Base-by-base conservation (phyloP, 2,888 invertebrate species). In the Drosophila macrospina region DNA sequence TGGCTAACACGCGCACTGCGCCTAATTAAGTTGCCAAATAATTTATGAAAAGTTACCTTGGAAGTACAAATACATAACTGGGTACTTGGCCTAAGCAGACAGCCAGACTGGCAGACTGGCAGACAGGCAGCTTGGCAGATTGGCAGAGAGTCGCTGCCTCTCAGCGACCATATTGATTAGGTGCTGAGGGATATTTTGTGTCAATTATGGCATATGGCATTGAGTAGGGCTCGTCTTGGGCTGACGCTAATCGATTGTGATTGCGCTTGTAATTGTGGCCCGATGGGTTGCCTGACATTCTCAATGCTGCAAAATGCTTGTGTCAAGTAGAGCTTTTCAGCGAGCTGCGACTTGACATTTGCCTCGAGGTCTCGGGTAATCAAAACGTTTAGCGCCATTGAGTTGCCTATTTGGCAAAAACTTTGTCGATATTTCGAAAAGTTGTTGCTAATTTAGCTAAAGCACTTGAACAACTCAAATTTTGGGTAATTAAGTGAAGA, bases 401-500 rank as follows among this genome's bases (percentile, higher is more conserved):
- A 69, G 78, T 61, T 64, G 54, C 67, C 48, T 62, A 52, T 52
- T 52, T 42, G 47, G 24, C 7, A 41, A n/a, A 76, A 85, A 87
- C 47, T 83, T 47, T 70, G 81, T 74, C 89, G 88, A 88, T 87
- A 81, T 89, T 87, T 89, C n/a, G 74, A 78, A 89, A 88, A 84
- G 85, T 89, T 85, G 67, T 61, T 68, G 68, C 67, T 73, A 82
- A 89, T 85, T 88, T 79, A 42, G 65, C 59, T 62, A 44, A 79
- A 88, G 86, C 69, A 72, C 86, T 85, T 74, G 67, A 67, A 50
- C 24, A 79, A 74, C 71, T 73, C 50, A 70, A 89, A 86, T 82
- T 73, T 70, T 54, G 57, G 69, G 67, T 89, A 89, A 89, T 86
- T 86, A 86, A 74, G 73, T 65, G 72, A 72, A 78, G 69, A 68